Evolutionary conservation across 2,797 vertebrate genomes (phyloP).

Genomic region (Bovichtus diacanthus): DNA sequence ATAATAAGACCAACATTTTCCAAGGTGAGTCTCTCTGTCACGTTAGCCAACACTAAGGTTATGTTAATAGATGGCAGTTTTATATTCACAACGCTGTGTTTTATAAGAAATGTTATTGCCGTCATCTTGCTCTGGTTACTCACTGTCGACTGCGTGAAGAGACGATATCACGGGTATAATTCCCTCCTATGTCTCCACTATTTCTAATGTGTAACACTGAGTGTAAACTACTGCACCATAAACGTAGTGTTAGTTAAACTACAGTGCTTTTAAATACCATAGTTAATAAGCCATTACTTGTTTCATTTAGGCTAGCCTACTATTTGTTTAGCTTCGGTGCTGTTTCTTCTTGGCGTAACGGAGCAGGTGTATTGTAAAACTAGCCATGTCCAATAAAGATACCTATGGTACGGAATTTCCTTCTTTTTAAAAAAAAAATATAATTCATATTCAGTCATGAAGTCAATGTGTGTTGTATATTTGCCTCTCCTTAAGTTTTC

Average conservation of each 20-base stretch:
- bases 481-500: neutral
- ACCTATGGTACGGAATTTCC: too few species aligned
- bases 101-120: too few species aligned
- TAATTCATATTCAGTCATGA: neutral
- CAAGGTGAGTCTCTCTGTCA: slow-evolving; percentile 43
- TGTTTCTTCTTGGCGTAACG: neutral
- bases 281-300: too few species aligned
- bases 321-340: too few species aligned
- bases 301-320: neutral
- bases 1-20: slow-evolving; percentile 9
- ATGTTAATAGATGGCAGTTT: neutral
- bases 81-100: neutral
- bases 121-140: neutral
- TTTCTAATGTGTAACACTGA: neutral
- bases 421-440: too few species aligned
- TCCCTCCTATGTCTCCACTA: neutral
- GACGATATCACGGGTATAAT: accelerated
- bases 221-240: neutral
- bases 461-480: neutral
- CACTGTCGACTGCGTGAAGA: neutral
- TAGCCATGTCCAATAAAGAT: neutral
- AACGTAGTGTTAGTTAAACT: too few species aligned
- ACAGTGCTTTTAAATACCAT: neutral
- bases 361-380: neutral
- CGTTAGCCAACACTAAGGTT: slow-evolving; percentile 15